These are phyloP conservation scores for Venturia canescens DNA, from an alignment of 1,140 invertebrate species.

Conservation along the genomic window DNA sequence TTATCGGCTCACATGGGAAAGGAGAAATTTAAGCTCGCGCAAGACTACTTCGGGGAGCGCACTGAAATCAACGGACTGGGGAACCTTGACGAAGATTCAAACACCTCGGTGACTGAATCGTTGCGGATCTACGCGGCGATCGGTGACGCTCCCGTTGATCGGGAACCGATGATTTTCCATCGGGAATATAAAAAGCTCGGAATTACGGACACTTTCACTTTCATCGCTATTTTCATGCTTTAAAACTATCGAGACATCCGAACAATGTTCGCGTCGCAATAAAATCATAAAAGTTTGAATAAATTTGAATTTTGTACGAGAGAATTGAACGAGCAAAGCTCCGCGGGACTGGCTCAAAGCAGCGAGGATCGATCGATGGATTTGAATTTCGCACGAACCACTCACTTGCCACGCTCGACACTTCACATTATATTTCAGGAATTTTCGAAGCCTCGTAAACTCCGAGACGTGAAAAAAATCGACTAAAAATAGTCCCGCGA, in stretches of 20 bases:
- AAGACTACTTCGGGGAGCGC: neutral
- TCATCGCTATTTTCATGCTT: conserved; percentile 4
- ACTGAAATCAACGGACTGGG: neutral
- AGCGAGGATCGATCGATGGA: no score
- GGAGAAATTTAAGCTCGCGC: neutral
- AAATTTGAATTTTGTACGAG: neutral
- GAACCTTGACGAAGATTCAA: neutral
- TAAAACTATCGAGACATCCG: conserved; percentile 9
- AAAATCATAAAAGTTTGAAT: neutral
- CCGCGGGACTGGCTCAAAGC: no score
- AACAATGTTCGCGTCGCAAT: neutral
- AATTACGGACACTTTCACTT: conserved; percentile 18
- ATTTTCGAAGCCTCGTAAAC: no score
- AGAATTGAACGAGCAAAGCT: no score
- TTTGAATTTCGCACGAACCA: no score
- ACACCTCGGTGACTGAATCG: conserved; percentile 8
- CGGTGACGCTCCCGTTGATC: neutral
- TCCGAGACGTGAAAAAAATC: no score
- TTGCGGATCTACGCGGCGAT: neutral
- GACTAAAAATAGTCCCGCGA: no score
- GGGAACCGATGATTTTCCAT: conserved; percentile 22
- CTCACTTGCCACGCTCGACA: no score
- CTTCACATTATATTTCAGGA: no score
- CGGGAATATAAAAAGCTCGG: neutral
- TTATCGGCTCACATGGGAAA: neutral